Evolutionary conservation across 2,113 vertebrate species (phyloP), one percentile per base, ranked within the genome.

Genomic region (Solea senegalensis): DNA sequence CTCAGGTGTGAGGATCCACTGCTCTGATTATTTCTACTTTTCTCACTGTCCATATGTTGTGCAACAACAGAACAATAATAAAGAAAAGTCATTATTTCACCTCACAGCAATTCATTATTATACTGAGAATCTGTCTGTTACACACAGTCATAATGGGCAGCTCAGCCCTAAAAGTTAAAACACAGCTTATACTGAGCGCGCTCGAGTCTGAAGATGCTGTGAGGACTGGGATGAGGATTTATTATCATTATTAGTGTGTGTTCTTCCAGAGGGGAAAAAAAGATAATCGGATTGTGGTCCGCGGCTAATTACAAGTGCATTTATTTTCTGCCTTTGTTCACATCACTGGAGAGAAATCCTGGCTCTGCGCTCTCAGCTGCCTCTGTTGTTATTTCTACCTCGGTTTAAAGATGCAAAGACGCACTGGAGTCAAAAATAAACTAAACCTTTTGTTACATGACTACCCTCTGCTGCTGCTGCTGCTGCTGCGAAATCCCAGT

Each of bases 241-340:
- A 90, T 93, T 80, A 90, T 91, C 90, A 8, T 93, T 80, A 90
- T 91, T 90, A 8, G 85, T 80, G 83, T 83, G 70, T 89, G 34
- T 86, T 88, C 85, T 86, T 87, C 61, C 80, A 76, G 78, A 43
- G 9, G 41, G 8, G 14, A 34, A 89, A 83, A 79, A 85, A 2
- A 27, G 58, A 69, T 51, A 85, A 87, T 83, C 62, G 59, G 72
- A 91, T 84, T 80, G 64, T 76, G 61, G 74, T 84, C 75, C 75
- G 80, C 85, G 83, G 84, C 69, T 57, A 66, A 90, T 91, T 88
- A 56, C 74, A 78, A 74, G 75, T 78, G 83, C 84, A 89, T 90
- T 78, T 69, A 34, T 34, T 65, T 66, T 27, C 7, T 50, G 44
- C 65, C 58, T 46, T 82, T 77, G 65, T 78, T 64, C 63, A 9